phyloP scores from a whole-genome alignment of 2,888 invertebrate species.

The Dolichomitus sp. region DNA sequence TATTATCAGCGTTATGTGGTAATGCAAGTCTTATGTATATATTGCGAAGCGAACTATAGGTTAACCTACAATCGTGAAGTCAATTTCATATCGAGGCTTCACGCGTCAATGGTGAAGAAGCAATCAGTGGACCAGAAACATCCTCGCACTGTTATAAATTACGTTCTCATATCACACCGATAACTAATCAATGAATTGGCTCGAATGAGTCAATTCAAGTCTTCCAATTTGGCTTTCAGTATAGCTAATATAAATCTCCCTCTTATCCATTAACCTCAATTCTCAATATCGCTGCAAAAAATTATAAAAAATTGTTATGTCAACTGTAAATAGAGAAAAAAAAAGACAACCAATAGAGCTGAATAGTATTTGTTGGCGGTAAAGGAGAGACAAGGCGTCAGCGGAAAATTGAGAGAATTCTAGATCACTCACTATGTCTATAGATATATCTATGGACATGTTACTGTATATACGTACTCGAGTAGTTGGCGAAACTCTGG shows the following conservation, averaged over 20 bases:
- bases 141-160: slow-evolving; percentile 55
- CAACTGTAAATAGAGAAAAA: background rate
- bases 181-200: slow-evolving; percentile 54
- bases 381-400: slow-evolving; percentile 16
- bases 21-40: background rate
- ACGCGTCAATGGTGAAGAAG: slow-evolving; percentile 60
- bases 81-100: slow-evolving; percentile 66
- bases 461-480: background rate
- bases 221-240: background rate
- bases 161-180: slow-evolving; percentile 45
- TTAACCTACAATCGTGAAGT: slow-evolving; percentile 35
- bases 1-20: slow-evolving; percentile 48
- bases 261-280: background rate
- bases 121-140: slow-evolving; percentile 59
- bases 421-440: background rate
- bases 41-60: slow-evolving; percentile 22
- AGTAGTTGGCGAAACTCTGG: slow-evolving; percentile 11
- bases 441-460: background rate
- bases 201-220: slow-evolving; percentile 47
- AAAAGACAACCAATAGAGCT: background rate
- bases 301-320: background rate
- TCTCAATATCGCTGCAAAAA: background rate
- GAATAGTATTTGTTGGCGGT: slow-evolving; percentile 1
- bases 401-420: slow-evolving; percentile 28
- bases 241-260: background rate